Evolutionary conservation across 2,888 invertebrate genomes (phyloP), one percentile per base, ranked within the genome.

Genomic region (Drosophila sordidula): DNA sequence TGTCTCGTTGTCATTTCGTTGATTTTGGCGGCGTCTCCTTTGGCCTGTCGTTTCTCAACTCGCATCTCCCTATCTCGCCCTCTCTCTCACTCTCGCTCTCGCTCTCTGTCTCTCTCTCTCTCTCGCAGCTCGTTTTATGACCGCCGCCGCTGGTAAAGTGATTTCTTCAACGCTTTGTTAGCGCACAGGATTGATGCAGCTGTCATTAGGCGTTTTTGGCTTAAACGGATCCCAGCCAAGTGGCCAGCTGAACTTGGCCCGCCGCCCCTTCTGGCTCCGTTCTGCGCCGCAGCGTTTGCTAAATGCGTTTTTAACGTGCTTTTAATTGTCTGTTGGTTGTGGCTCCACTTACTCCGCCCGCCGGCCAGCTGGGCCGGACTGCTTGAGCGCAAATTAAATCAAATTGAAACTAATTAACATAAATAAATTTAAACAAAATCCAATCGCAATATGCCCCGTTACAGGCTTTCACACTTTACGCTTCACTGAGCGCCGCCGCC

Each of bases 141-240:
- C 66, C 42, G 89, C 77, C 89, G 90, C 89, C 90, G 90, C 89
- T 90, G 89, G 90, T 90, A 90, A 90, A 90, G 90, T 90, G 90
- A 90, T 90, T 90, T 90, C 90, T 89, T 89, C 90, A 90, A 90
- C 90, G 90, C 90, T 89, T 90, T 89, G 90, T 90, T 90, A 90
- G 82, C 88, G 83, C 87, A 79, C 70, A 83, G 90, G 85, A 90
- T 90, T 90, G 81, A 90, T 90, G 89, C 80, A 76, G 72, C 75
- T 79, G 85, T 88, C 89, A 90, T 90, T 90, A 89, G 80, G 75
- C 78, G 84, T 79, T 78, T 85, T 83, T 75, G 80, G 78, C 75
- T 81, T 81, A 88, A 80, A 75, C 77, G 81, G 76, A 74, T 76
- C 78, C 59, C 68, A 68, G 41, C 45, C 36, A 45, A 44, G 26